Base-by-base conservation (phyloP, 2,113 vertebrate genomes). In the Syngnathus scovelli region DNA sequence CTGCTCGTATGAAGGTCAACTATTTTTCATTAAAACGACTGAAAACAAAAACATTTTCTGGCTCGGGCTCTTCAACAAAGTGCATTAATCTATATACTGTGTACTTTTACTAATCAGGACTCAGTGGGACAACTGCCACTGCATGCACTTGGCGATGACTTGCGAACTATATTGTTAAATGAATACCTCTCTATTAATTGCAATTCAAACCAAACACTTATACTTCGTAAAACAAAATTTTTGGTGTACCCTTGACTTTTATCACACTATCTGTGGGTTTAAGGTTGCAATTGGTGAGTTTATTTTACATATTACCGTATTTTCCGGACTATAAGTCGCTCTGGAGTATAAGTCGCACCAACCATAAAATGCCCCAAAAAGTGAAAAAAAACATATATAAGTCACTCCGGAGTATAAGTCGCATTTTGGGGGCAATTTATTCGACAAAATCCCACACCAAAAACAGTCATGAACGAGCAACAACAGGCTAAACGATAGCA, bases 21-120 rank as follows among this genome's bases (percentile, higher is more conserved):
- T 49, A 43, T 52, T 6, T 39, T 58, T 71, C 80, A 85, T 82
- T 82, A 77, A 79, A 80, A 70, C 52, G 60, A 75, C 18, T 73
- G 5, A 0, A 66, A 41, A 68, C 64, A 27, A 66, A 58, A 52
- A 15, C 46, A 70, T 56, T 56, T 36, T 33, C 55, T 58, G 27
- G 55, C 55, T 58, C 27, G 5, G 12, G 6, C 16, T 58, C 15
- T 58, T 58, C 37, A 72, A 65, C 61, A 65, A 73, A 75, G 65
- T 66, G 51, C 58, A 78, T 71, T 65, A 69, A 77, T 80, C 27
- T 44, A 43, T 69, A 59, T 44, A 62, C 11, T 27, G 4, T 55
- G 8, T 1, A 27, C 11, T 80, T 76, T 66, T 27, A 71, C 75
- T 69, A 70, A 58, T 1, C 27, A 16, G 55, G 7, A 15, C 27